Base-by-base conservation (phyloP, 2,888 invertebrate species). In the Scelioninae gen. 1 region DNA sequence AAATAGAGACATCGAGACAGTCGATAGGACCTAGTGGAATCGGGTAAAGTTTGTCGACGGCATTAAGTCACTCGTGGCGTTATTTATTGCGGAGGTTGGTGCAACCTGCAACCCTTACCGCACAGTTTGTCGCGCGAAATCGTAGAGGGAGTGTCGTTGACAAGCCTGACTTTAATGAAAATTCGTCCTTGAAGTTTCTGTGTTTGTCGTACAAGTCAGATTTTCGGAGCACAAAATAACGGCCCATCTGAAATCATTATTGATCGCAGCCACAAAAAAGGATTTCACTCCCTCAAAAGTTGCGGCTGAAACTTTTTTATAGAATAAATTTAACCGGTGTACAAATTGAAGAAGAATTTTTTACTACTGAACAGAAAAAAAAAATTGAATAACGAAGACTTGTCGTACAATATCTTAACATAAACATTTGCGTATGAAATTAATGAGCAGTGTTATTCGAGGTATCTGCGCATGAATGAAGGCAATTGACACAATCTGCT, bases 111-210 rank as follows among this genome's bases (percentile, higher is more conserved):
- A 88, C 88, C 88, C 86, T 88, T 86, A 86, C 87, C 86, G 85
- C 86, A 87, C 86, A 86, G 86, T 89, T 88, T 89, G 87, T 87
- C 86, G 87, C 76, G 74, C 75, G 53, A 65, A 82, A 76, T 69
- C 76, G 79, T 78, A 74, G 85, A 85, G 87, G 88, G 88, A 88
- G 88, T 89, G 89, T 88, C 87, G 88, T 83, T 88, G 90, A 90
- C 90, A 90, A 88, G 88, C 85, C 86, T 75, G 85, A 83, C 87
- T 86, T 89, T 89, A 90, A 89, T 90, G 90, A 90, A 90, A 89
- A 89, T 86, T 89, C 89, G 85, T 87, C 88, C 88, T 88, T 86
- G 79, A 76, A 84, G 76, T 69, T 78, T 38, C 55, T 75, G 78
- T 76, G 49, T 71, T 58, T 77, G 78, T 75, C 81, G 72, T 71